phyloP scores from a whole-genome alignment of 2,888 invertebrate species.

The Aphodius granarius region DNA sequence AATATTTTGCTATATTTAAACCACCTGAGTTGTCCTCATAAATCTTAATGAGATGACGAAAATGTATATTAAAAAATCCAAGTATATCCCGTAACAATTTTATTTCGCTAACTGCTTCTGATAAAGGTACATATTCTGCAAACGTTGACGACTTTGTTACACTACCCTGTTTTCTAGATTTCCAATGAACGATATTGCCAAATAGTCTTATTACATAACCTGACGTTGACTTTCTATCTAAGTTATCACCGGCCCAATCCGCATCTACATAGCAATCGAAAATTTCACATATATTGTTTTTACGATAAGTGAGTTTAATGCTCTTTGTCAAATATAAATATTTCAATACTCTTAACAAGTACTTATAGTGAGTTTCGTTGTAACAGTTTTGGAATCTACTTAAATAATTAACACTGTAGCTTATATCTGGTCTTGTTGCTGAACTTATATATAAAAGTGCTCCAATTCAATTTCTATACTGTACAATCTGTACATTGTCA shows the following conservation, averaged over 20 bases:
- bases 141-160: slow-evolving; percentile 39
- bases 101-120: slow-evolving; percentile 33
- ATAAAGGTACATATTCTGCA: slow-evolving; percentile 37
- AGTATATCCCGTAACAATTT: slow-evolving; percentile 27
- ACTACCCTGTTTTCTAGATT: slow-evolving; percentile 42
- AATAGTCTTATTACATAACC: slow-evolving; percentile 45
- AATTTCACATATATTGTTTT: slow-evolving; percentile 21
- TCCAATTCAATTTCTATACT: neutral
- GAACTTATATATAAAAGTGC: neutral
- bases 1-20: slow-evolving; percentile 34
- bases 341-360: slow-evolving; percentile 42
- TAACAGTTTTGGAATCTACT: too few relatives aligned
- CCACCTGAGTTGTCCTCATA: slow-evolving; percentile 38
- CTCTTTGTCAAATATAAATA: slow-evolving; percentile 40
- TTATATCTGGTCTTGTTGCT: neutral
- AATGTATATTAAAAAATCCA: slow-evolving; percentile 26
- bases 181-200: slow-evolving; percentile 43
- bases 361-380: neutral
- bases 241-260: slow-evolving; percentile 44
- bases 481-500: too few relatives aligned
- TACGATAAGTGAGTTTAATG: slow-evolving; percentile 34
- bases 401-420: too few relatives aligned
- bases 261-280: slow-evolving; percentile 42
- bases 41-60: slow-evolving; percentile 32
- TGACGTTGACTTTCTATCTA: slow-evolving; percentile 33